Base-by-base conservation (phyloP, 2,888 invertebrate species). In the Nemoura dubitans region DNA sequence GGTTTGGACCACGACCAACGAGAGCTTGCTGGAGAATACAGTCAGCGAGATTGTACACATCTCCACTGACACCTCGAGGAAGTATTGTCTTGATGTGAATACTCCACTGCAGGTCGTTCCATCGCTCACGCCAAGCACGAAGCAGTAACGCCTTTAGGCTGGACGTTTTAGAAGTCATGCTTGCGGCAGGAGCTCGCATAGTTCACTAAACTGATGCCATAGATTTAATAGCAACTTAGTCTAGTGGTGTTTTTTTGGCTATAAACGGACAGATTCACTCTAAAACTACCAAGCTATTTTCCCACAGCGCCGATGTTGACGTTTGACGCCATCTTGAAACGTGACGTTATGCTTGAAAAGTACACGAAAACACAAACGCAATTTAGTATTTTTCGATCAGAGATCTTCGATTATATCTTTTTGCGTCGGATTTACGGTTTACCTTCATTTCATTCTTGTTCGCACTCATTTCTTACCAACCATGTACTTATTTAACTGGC, bases 91-190 rank as follows among this genome's bases (percentile, higher is more conserved):
- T 98, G 86, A 98, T 97, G 90, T 98, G 97, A 89, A 98, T 98
- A 76, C 98, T 98, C 98, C 98, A 98, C 92, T 98, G 97, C 81
- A 98, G 94, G 91, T 98, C 98, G 0, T 96, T 96, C 98, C 98
- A 98, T 88, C 98, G 93, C 92, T 98, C 98, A 89, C 98, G 94
- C 98, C 98, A 99, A 83, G 98, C 98, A 91, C 95, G 94, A 87
- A 97, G 92, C 89, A 97, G 93, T 30, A 97, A 92, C 87, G 96
- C 96, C 92, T 96, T 96, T 83, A 97, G 91, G 87, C 95, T 95
- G 91, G 96, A 96, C 0, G 96, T 96, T 93, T 96, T 96, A 91
- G 96, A 96, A 43, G 96, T 96, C 88, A 95, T 88, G 78, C 85
- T 88, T 30, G 21, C 81, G 59, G 29, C 28, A 21, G 81, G 81